Base-by-base conservation (phyloP, 2,797 vertebrate genomes). In the Spondyliosoma cantharus region DNA sequence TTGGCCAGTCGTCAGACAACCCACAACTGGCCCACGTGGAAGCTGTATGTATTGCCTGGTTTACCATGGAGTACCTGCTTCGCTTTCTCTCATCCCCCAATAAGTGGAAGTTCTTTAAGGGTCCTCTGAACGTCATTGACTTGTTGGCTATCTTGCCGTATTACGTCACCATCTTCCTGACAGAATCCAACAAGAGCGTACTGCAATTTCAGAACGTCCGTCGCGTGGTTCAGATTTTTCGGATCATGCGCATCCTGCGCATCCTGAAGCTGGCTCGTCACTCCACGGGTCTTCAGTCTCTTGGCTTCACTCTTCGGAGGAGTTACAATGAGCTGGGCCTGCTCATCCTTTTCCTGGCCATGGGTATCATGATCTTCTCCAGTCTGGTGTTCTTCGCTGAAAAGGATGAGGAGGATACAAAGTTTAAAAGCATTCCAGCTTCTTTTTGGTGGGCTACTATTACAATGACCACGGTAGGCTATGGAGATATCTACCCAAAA, bases 381-480 rank as follows among this genome's bases (percentile, higher is more conserved):
- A 99, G 98, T 91, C 94, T 99, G 76, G 98, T 99, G 68, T 99
- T 99, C 93, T 99, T 99, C 86, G 98, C 98, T 0, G 98, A 99
- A 92, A 99, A 99, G 85, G 98, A 99, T 11, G 98, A 99, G 85
- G 97, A 99, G 46, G 98, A 99, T 90, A 99, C 98, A 84, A 99
- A 99, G 93, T 99, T 99, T 91, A 99, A 99, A 92, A 99, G 98
- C 91, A 99, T 99, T 83, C 98, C 98, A 25, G 98, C 98, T 78
- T 99, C 98, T 25, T 99, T 99, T 93, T 99, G 98, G 98, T 99
- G 98, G 98, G 98, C 98, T 71, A 99, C 98, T 45, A 99, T 99
- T 88, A 99, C 98, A 46, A 99, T 99, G 98, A 99, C 98, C 14
- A 99, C 98, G 0, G 98, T 99, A 58, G 98, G 98, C 63, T 99